Evolutionary conservation across 37 sponge, comb jelly and placozoan species (phyloP).

Genomic region (Agelas oroides): DNA sequence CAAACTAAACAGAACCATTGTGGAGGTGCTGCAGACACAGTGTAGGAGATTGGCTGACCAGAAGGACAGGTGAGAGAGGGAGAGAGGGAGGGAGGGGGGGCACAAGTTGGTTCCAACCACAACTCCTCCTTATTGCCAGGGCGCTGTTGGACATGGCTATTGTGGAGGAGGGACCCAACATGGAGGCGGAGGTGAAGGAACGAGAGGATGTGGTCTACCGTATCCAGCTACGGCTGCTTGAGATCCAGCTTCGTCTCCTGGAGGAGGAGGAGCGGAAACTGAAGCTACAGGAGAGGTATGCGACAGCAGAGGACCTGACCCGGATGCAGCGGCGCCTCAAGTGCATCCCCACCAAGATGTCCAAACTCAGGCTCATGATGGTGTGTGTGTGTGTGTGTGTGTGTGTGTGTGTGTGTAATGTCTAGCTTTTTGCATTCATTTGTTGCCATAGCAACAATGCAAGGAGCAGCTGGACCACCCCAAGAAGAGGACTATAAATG

Average conservation of each 20-base stretch:
- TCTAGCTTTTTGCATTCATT: neutral
- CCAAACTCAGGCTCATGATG: conserved; percentile 45
- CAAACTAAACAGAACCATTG: conserved; percentile 40
- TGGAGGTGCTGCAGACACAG: conserved; percentile 22
- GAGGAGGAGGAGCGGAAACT: conserved; percentile 58
- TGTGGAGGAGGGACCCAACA: conserved; percentile 57
- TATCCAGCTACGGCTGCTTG: conserved; percentile 27
- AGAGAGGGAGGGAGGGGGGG: too few relatives aligned
- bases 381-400: conserved; percentile 16
- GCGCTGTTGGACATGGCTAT: conserved; percentile 63
- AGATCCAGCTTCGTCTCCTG: conserved; percentile 42
- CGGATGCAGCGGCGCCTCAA: neutral
- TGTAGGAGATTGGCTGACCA: conserved; percentile 37
- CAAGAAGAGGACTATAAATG: conserved; percentile 19
- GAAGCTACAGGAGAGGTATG: conserved; percentile 32
- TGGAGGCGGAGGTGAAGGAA: conserved; percentile 43
- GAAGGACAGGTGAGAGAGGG: conserved; percentile 16
- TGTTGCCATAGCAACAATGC: conserved; percentile 16
- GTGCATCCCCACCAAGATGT: conserved; percentile 12
- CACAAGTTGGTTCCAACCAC: too few relatives aligned
- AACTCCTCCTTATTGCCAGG: neutral
- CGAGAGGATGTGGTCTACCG: conserved; percentile 38
- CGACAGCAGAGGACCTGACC: conserved; percentile 11
- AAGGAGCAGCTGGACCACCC: conserved; percentile 2
- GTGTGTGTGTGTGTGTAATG: neutral